These are phyloP conservation scores for Gopherus flavomarginatus DNA, from an alignment of 2,113 vertebrate genomes.

Conservation along the genomic window DNA sequence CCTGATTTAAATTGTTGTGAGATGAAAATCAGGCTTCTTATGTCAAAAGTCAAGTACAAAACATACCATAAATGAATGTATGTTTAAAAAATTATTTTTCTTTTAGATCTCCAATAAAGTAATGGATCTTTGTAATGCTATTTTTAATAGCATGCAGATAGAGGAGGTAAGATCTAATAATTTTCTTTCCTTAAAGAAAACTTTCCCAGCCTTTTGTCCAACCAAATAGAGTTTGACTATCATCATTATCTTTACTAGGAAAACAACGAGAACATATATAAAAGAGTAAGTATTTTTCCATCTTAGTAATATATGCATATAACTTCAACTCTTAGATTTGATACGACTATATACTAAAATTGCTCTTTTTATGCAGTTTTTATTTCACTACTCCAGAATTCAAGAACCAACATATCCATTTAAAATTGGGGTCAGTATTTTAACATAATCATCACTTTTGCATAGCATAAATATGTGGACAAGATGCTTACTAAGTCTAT, in stretches of 20 bases:
- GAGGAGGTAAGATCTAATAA: conserved; percentile 47
- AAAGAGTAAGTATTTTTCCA: conserved; percentile 56
- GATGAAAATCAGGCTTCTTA: background rate
- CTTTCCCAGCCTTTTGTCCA: background rate
- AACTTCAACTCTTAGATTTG: background rate
- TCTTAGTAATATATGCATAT: background rate
- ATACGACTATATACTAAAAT: conserved; percentile 5
- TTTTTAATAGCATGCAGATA: conserved; percentile 69
- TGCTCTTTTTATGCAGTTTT: conserved; percentile 58
- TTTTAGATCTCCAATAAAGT: conserved; percentile 71
- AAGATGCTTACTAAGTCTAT: background rate
- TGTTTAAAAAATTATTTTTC: background rate
- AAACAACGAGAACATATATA: conserved; percentile 38
- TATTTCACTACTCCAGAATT: conserved; percentile 72
- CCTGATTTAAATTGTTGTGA: background rate
- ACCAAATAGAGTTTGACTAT: background rate
- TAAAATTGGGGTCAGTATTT: conserved; percentile 57
- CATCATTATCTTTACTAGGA: conserved; percentile 50
- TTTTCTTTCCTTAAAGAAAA: background rate
- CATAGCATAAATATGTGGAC: background rate
- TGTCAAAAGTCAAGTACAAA: background rate
- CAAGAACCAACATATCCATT: conserved; percentile 28
- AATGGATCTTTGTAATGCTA: conserved; percentile 76
- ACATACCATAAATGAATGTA: background rate
- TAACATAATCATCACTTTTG: background rate